Evolutionary conservation across 2,888 invertebrate species (phyloP).

Genomic region (Eristalis arbustorum): DNA sequence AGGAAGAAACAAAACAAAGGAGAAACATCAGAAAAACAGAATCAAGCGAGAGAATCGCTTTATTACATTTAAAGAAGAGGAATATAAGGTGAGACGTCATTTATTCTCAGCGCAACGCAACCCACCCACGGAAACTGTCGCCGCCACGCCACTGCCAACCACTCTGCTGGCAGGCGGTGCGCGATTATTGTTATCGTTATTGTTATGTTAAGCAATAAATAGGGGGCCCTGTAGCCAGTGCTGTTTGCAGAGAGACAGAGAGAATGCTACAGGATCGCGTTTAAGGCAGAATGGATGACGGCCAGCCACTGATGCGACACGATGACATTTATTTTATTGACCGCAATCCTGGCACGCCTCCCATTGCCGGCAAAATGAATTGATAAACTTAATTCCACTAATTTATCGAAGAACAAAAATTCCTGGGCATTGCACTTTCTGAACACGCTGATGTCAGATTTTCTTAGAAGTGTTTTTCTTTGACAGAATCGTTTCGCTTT

Average conservation of each 20-base stretch:
- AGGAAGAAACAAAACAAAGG: background rate
- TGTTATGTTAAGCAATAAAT: slow-evolving; percentile 60
- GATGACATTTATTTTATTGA: slow-evolving; percentile 28
- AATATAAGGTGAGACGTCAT: slow-evolving; percentile 48
- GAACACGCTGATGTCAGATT: background rate
- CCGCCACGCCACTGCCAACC: background rate
- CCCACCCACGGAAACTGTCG: slow-evolving; percentile 61
- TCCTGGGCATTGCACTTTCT: background rate
- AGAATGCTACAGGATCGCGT: slow-evolving; percentile 22
- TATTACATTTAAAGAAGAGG: slow-evolving; percentile 58
- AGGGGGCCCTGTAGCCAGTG: slow-evolving; percentile 6
- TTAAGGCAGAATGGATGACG: slow-evolving; percentile 20
- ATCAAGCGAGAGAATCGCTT: slow-evolving; percentile 36
- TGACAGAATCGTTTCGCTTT: slow-evolving; percentile 6
- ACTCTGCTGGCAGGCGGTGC: slow-evolving; percentile 19
- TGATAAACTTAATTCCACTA: background rate
- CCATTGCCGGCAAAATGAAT: slow-evolving; percentile 2
- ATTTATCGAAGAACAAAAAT: background rate
- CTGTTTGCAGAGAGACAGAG: background rate
- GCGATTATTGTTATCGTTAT: slow-evolving; percentile 59
- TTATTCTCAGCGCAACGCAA: slow-evolving; percentile 49
- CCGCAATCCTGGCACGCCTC: slow-evolving; percentile 10
- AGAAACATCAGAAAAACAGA: slow-evolving; percentile 8
- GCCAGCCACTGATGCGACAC: slow-evolving; percentile 22
- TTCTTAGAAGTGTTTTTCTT: slow-evolving; percentile 10